These are phyloP conservation scores for Heliconius congener DNA, from an alignment of 1,140 invertebrate genomes.

Conservation along the genomic window DNA sequence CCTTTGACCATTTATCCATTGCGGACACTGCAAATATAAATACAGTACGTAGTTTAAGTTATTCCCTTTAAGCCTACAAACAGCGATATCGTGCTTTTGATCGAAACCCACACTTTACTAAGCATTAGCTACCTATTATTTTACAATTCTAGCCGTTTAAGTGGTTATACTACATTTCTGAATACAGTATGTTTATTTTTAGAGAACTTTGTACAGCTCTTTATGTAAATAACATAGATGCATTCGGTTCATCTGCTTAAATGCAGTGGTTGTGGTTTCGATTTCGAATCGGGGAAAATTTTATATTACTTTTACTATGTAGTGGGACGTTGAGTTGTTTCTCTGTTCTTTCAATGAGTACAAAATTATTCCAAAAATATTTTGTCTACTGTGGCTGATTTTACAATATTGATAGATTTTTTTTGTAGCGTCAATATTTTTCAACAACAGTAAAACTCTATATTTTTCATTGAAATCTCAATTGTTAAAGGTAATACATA, in stretches of 20 bases:
- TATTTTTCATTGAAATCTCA: too few species aligned
- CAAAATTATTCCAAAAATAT: not conserved
- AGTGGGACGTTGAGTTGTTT: too few species aligned
- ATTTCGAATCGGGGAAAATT: not conserved
- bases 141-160: slow-evolving; percentile 50
- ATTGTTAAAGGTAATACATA: too few species aligned
- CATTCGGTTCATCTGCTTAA: too few species aligned
- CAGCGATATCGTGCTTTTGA: slow-evolving; percentile 11
- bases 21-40: not conserved
- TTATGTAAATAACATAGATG: not conserved
- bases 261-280: too few species aligned
- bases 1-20: not conserved
- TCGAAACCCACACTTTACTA: slow-evolving; percentile 29
- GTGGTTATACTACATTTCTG: slow-evolving; percentile 57
- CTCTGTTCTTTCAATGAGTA: not conserved
- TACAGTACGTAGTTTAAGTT: not conserved
- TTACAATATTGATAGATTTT: too few species aligned
- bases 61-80: not conserved
- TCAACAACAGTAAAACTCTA: too few species aligned
- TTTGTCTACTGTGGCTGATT: too few species aligned
- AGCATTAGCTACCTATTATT: slow-evolving; percentile 52
- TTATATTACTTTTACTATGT: not conserved
- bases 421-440: too few species aligned
- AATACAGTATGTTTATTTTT: slow-evolving; percentile 22
- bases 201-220: not conserved